Base-by-base conservation (phyloP, 2,113 vertebrate species). In the Melanotaenia duboulayi region DNA sequence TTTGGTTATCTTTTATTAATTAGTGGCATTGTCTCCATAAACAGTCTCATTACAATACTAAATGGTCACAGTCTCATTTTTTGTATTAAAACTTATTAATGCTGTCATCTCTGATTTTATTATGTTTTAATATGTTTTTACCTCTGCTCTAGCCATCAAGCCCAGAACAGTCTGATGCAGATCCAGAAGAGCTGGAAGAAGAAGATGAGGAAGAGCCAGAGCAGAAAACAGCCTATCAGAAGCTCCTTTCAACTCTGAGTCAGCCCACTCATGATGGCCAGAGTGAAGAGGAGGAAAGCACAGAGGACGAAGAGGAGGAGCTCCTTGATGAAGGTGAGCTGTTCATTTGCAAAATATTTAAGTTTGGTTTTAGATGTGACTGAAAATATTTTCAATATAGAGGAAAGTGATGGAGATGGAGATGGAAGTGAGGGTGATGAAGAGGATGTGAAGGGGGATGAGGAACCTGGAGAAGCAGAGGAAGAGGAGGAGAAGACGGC, bases 211-310 rank as follows among this genome's bases (percentile, higher is more conserved):
- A 87, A 42, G 96, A 95, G 74, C 87, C 88, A 42, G 95, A 97
- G 28, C 93, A 93, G 5, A 65, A 93, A 59, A 95, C 95, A 23
- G 95, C 95, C 2, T 99, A 98, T 80, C 94, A 96, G 71, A 95
- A 92, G 52, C 94, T 99, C n/a, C 93, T 99, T n/a, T 95, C 95
- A 63, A 96, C 95, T 0, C 88, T 99, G 46, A 94, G 88, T 74
- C 87, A 85, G 51, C 76, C 82, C 0, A 83, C 91, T 3, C 75
- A 90, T 48, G 88, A 95, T 0, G 90, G 91, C 3, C 90, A 91
- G 1, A 94, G 94, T 1, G 92, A 93, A 1, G 93, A 62, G 12
- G 87, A 87, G 10, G 85, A 89, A 12, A 93, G 86, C 62, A 87
- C 78, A 0, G 93, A 92, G 46, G 92, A 91, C 25, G 85, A 77